Conservation (phyloP, 2,797 vertebrate species). For the Onychomys torridus region DNA sequence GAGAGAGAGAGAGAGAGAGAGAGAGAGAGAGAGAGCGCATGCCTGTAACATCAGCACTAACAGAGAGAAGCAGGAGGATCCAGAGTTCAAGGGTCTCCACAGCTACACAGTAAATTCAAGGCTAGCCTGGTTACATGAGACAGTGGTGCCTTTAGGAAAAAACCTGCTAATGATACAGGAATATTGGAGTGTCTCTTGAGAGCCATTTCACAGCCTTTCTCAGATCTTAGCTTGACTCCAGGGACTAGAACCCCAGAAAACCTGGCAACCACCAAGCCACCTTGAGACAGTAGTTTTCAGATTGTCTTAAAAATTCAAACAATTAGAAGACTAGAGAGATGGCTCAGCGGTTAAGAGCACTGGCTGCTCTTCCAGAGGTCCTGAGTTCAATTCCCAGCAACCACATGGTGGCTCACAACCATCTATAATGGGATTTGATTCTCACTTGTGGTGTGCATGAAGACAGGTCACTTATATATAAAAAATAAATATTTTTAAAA, state of each 20-base stretch:
- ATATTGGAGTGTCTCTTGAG: too few relatives aligned
- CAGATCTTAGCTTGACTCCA: background rate
- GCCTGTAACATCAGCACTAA: background rate
- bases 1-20: accelerated
- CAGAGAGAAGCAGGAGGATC: background rate
- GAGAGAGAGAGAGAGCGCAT: background rate
- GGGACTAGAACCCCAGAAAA: background rate
- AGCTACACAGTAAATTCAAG: background rate
- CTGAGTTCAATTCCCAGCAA: too few relatives aligned
- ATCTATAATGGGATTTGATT: too few relatives aligned
- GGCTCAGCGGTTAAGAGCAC: too few relatives aligned
- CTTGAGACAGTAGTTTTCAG: background rate
- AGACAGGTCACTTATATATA: too few relatives aligned
- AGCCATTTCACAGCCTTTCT: background rate
- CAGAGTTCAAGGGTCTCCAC: background rate
- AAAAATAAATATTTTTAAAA: too few relatives aligned
- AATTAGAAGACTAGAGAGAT: background rate
- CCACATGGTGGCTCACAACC: too few relatives aligned
- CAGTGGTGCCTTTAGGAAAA: background rate
- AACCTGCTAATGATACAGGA: background rate
- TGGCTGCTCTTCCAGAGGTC: too few relatives aligned
- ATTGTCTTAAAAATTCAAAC: background rate
- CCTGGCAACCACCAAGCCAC: background rate
- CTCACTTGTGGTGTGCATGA: too few relatives aligned
- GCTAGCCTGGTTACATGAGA: background rate